phyloP scores from a whole-genome alignment of 2,113 vertebrate species.

The Crypturellus undulatus region DNA sequence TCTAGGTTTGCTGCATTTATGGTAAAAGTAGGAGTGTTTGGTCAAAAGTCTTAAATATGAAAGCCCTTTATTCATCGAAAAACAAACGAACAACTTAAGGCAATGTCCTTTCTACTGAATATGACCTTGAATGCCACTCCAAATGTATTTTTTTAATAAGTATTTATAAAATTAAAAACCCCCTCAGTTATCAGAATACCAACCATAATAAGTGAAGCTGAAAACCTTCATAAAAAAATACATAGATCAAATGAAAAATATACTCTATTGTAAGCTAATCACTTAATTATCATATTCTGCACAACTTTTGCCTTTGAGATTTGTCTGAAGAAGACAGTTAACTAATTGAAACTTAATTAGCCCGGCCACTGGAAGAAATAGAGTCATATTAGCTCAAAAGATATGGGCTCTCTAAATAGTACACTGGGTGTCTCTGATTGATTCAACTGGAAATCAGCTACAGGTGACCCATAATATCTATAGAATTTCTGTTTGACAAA shows the following conservation, averaged over 20 bases:
- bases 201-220: neutral
- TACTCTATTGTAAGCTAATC: neutral
- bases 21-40: neutral
- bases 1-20: neutral
- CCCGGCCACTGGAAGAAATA: neutral
- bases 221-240: neutral
- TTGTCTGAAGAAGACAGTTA: constrained; percentile 22
- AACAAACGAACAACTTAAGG: neutral
- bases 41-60: neutral
- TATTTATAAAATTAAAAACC: neutral
- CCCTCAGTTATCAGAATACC: neutral
- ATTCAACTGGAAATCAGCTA: neutral
- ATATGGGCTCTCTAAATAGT: neutral
- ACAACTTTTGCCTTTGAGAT: constrained; percentile 28
- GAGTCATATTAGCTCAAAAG: neutral
- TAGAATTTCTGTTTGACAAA: neutral
- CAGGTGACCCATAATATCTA: neutral
- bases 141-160: neutral
- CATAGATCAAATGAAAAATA: neutral
- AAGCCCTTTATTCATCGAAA: neutral
- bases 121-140: neutral
- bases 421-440: neutral
- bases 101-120: neutral
- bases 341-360: constrained; percentile 10
- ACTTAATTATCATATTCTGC: neutral